Evolutionary conservation across 2,888 invertebrate genomes (phyloP), one percentile per base, ranked within the genome.

Genomic region (Exocentrus adspersus): DNA sequence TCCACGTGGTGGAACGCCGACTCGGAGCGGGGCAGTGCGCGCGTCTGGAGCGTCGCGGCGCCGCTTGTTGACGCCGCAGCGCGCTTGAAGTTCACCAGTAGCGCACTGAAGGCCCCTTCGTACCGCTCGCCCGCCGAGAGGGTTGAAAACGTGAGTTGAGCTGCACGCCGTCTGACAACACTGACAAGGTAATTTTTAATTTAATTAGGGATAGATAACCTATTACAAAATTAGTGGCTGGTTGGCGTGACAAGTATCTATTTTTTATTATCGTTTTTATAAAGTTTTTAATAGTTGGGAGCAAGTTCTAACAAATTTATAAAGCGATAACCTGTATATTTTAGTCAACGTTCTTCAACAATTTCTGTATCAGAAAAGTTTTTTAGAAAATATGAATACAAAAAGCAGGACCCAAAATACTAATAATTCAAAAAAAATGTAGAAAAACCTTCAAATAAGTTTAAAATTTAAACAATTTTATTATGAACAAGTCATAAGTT

Each of bases 1-100:
- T 54, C 54, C 71, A 71, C 71, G 69, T 71, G 69, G 43, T 37
- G 6, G 45, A 60, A 66, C 66, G 69, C 67, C 66, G 71, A 64
- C 71, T 64, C 67, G 61, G 16, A 65, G 51, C 10, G 14, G 45
- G 50, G 19, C 53, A 58, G 60, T 61, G 64, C 64, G 67, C 64
- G 51, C 58, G 61, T 59, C 56, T 32, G 43, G 58, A 60, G 54
- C 63, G 59, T 52, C 64, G 12, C 54, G 67, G 58, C 67, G 67
- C 67, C 67, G 61, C 52, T 43, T 61, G 58, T 61, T 56, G 67
- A 61, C 52, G 67, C 60, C 60, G 52, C 42, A 64, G 43, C 58
- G 67, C 61, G 64, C 64, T 37, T 43, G 57, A 67, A 67, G 48
- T 58, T 67, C 63, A 54, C 58, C 48, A 60, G 64, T 64, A 61